Conservation (phyloP, 2,888 invertebrate genomes). For the Temnothorax rugatulus region DNA sequence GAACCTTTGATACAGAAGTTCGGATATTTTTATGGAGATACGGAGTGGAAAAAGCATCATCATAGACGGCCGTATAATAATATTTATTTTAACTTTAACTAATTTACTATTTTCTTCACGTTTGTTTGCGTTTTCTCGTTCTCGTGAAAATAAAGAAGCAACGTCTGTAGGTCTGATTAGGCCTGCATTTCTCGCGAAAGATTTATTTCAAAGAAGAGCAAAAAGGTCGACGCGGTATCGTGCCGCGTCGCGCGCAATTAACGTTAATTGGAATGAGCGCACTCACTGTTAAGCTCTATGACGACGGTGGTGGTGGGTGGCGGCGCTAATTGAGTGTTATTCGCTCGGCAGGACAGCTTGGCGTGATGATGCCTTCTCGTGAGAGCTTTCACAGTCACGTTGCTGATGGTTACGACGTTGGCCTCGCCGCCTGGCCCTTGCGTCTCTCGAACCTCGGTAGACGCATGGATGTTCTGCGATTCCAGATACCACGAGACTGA, state of each 20-base stretch:
- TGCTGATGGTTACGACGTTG: constrained; percentile 93
- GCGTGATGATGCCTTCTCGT: constrained; percentile 94
- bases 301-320: constrained; percentile 93
- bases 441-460: constrained; percentile 89
- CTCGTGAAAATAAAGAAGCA: background rate
- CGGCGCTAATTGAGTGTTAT: constrained; percentile 94
- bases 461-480: constrained; percentile 93
- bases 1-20: constrained; percentile 8
- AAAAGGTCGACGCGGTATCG: constrained; percentile 8
- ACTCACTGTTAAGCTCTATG: constrained; percentile 95
- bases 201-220: background rate
- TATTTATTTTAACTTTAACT: background rate
- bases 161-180: background rate
- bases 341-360: constrained; percentile 94
- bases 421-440: constrained; percentile 78
- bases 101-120: background rate
- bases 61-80: background rate
- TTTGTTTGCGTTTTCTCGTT: background rate
- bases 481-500: constrained; percentile 95
- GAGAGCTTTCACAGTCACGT: constrained; percentile 93
- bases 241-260: constrained; percentile 38
- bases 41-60: background rate
- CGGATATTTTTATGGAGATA: background rate
- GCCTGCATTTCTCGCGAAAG: background rate
- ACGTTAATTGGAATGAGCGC: constrained; percentile 53